Base-by-base conservation (phyloP, 1,140 invertebrate species). In the Monomorium pharaonis region DNA sequence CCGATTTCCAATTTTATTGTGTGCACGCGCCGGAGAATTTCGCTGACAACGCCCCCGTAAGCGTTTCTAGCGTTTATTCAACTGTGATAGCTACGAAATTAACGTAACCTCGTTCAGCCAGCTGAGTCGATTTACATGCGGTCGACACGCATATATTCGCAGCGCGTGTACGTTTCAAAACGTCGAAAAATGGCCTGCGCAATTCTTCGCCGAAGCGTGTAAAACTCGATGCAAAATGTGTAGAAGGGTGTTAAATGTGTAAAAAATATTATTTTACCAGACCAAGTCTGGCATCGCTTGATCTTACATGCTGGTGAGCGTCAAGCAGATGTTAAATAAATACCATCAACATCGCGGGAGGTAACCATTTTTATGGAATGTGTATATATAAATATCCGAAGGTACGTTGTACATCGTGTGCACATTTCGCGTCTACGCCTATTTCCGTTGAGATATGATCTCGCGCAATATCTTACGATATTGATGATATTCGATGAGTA, bases 71-170 rank as follows among this genome's bases (percentile, higher is more conserved):
- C 76, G 87, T 88, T 88, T 88, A 83, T 88, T 88, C 84, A 42
- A 72, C 83, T 81, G 84, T 49, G 88, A 80, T 84, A 37, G 76
- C 76, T 65, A 88, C 76, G 60, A 83, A 84, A 87, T 89, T 89
- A 89, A 89, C 86, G 75, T 69, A 88, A 89, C 78, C 51, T 86
- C 72, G 88, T 89, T 89, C 72, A 7, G 18, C 80, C 86, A 56
- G 47, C 69, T 84, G 54, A 67, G 78, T 14, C 21, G 49, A 54
- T 89, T 83, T 88, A 51, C 60, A 74, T 72, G 65, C 70, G n/a
- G 21, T 16, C 47, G 21, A 56, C 27, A 47, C 24, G 51, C 60
- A 47, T 67, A 44, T 49, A 18, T 44, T 18, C 33, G 21, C 21
- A 7, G 16, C 14, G 62, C 30, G 14, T 51, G 37, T 67, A 37